These are phyloP conservation scores for Beris chalybata DNA, from an alignment of 2,888 invertebrate species.

Conservation along the genomic window DNA sequence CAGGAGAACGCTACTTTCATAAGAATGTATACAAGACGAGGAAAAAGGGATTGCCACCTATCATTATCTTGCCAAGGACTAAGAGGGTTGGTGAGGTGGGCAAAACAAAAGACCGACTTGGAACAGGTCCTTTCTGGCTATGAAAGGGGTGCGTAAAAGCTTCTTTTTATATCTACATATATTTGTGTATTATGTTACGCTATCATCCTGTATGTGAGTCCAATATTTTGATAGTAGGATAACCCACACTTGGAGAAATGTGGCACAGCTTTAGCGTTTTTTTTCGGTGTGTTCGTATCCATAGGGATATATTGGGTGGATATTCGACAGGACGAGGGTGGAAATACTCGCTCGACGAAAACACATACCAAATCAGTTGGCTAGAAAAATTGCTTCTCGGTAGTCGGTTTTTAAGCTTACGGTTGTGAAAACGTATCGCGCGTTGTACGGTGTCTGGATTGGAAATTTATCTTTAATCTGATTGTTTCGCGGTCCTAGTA, in stretches of 20 bases:
- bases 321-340: slow-evolving; percentile 13
- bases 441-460: slow-evolving; percentile 9
- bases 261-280: background rate
- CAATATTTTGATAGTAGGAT: background rate
- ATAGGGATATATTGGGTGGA: background rate
- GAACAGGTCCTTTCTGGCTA: slow-evolving; percentile 12
- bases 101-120: slow-evolving; percentile 7
- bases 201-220: background rate
- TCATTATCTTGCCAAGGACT: no score
- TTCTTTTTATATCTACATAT: background rate
- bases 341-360: slow-evolving; percentile 10
- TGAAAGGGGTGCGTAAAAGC: slow-evolving; percentile 35
- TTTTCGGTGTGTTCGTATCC: background rate
- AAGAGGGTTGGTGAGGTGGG: no score
- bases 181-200: background rate
- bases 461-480: background rate
- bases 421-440: slow-evolving; percentile 39
- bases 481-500: background rate
- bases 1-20: no score
- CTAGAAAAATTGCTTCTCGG: slow-evolving; percentile 27
- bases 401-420: slow-evolving; percentile 40
- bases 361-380: slow-evolving; percentile 31
- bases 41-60: no score
- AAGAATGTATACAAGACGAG: no score
- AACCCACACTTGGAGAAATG: background rate